Conservation (phyloP, 2,888 invertebrate genomes). For the Pimpla rufipes region DNA sequence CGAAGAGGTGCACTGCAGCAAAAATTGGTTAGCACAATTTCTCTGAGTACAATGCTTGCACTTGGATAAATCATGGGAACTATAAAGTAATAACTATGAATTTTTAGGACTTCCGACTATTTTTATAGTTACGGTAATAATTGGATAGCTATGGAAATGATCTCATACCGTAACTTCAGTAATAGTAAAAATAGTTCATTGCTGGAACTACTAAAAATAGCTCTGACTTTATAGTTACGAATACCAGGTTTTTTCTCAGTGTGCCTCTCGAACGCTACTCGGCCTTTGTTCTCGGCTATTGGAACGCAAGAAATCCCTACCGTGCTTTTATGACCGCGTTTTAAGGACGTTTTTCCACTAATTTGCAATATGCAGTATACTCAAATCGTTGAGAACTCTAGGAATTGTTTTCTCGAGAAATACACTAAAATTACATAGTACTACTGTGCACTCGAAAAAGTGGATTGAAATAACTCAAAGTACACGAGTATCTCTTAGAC, state of each 20-base stretch:
- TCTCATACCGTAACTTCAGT: no score
- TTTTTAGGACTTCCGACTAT: no score
- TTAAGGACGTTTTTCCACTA: conserved; percentile 12
- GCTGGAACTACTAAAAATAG: no score
- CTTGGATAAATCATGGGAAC: no score
- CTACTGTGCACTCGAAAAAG: background rate
- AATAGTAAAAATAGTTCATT: no score
- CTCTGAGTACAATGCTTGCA: no score
- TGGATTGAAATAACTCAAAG: background rate
- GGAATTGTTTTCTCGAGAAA: background rate
- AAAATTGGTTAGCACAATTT: no score
- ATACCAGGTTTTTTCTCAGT: conserved; percentile 7
- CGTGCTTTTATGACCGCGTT: conserved; percentile 19
- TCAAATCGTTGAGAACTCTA: conserved; percentile 6
- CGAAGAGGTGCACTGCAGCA: no score
- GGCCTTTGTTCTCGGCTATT: background rate
- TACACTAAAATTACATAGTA: background rate
- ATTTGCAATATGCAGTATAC: background rate
- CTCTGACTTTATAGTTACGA: background rate
- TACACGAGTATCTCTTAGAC: background rate
- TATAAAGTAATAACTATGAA: no score
- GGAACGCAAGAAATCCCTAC: background rate
- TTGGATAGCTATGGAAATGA: no score
- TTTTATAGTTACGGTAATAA: no score
- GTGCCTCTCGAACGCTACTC: background rate